These are phyloP conservation scores for Adineta ricciae DNA, from an alignment of 2,888 invertebrate genomes.

Conservation along the genomic window DNA sequence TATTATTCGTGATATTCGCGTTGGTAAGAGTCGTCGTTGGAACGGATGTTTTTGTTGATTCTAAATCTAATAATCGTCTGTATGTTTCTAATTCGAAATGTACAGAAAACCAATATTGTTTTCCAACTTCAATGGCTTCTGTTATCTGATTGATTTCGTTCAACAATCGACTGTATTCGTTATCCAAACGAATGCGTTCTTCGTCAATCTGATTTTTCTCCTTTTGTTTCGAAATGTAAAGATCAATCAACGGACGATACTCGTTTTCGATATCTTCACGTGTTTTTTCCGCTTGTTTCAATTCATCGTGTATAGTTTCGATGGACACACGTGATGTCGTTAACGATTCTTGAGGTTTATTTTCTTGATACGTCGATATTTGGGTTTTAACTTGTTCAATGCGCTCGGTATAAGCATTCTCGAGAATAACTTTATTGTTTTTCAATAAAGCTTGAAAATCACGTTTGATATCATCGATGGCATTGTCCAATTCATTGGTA, in stretches of 20 bases:
- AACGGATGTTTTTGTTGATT: not conserved
- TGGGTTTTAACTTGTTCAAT: not conserved
- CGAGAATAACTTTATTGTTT: not conserved
- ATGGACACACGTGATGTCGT: not conserved
- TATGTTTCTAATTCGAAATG: not conserved
- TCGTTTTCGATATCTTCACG: not conserved
- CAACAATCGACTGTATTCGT: not conserved
- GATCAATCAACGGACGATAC: not conserved
- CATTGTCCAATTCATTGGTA: not conserved
- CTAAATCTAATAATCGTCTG: not conserved
- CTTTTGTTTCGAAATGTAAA: not conserved
- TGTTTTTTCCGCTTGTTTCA: not conserved
- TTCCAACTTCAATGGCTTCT: not conserved
- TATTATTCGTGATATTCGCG: not conserved
- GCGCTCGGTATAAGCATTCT: not conserved
- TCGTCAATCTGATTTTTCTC: not conserved
- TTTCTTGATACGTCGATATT: not conserved
- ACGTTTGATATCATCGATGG: not conserved
- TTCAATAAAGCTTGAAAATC: not conserved
- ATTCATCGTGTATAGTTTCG: not conserved
- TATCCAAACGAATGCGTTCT: not conserved
- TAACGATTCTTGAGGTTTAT: not conserved
- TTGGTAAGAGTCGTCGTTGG: too few species aligned
- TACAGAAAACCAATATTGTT: slow-evolving; percentile 9
- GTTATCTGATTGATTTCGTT: not conserved